These are phyloP conservation scores for Ochotona curzoniae DNA, from an alignment of 2,113 vertebrate genomes.

Conservation along the genomic window DNA sequence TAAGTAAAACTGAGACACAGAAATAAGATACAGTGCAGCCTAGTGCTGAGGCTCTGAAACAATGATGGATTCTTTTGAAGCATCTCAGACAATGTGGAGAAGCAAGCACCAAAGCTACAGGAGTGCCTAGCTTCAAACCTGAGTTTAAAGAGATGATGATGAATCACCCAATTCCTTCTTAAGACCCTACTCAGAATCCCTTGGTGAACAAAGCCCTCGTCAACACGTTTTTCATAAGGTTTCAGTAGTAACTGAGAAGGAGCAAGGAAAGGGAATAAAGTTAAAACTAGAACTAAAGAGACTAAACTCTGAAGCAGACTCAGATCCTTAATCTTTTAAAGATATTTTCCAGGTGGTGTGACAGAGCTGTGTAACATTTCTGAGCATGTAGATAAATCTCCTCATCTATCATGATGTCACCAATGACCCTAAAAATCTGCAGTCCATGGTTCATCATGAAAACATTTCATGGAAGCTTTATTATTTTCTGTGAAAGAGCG, in stretches of 20 bases:
- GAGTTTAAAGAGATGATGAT: slow-evolving; percentile 80
- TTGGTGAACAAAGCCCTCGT: slow-evolving; percentile 58
- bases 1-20: slow-evolving; percentile 42
- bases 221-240: slow-evolving; percentile 58
- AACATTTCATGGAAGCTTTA: slow-evolving; percentile 81
- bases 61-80: slow-evolving; percentile 78
- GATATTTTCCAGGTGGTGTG: slow-evolving; percentile 78
- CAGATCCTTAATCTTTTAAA: slow-evolving; percentile 77
- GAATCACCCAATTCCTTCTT: slow-evolving; percentile 78
- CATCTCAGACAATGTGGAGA: slow-evolving; percentile 72
- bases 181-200: slow-evolving; percentile 66
- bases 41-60: slow-evolving; percentile 44
- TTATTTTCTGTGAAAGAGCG: slow-evolving; percentile 77
- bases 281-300: slow-evolving; percentile 70
- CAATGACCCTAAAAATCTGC: slow-evolving; percentile 74
- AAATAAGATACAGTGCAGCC: slow-evolving; percentile 26
- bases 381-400: slow-evolving; percentile 74
- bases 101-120: slow-evolving; percentile 79
- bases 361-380: slow-evolving; percentile 70
- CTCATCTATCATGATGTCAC: slow-evolving; percentile 77
- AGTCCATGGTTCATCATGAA: slow-evolving; percentile 75
- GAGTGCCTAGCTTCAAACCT: slow-evolving; percentile 72
- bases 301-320: slow-evolving; percentile 66
- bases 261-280: slow-evolving; percentile 68
- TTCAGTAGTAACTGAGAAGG: slow-evolving; percentile 58